phyloP scores from a whole-genome alignment of 2,797 vertebrate genomes.

The Scomberomorus guttatus region DNA sequence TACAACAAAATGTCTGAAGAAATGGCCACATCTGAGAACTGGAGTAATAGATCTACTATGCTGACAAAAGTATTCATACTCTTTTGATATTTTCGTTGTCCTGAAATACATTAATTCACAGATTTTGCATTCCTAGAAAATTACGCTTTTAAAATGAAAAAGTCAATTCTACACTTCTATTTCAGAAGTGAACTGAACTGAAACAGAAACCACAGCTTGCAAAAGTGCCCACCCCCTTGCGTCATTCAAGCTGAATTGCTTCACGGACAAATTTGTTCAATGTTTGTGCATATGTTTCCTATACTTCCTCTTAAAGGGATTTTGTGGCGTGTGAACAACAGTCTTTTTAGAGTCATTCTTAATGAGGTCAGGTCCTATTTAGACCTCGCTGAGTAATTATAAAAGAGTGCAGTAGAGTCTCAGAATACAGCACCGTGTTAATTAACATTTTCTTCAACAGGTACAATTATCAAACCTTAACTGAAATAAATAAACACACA shows the following conservation, averaged over 20 bases:
- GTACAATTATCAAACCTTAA: neutral
- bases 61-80: neutral
- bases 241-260: constrained; percentile 34
- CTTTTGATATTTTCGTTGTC: neutral
- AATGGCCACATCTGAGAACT: neutral
- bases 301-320: constrained; percentile 26
- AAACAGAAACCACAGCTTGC: constrained; percentile 24
- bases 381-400: neutral
- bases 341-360: neutral
- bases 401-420: neutral
- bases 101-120: neutral
- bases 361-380: neutral
- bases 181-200: neutral
- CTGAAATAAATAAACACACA: neutral
- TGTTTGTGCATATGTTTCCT: neutral
- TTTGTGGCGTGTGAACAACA: neutral
- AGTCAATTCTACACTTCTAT: neutral
- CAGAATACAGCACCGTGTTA: neutral
- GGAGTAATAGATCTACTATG: neutral
- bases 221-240: constrained; percentile 14
- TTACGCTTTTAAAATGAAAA: neutral
- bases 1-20: neutral
- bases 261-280: constrained; percentile 30
- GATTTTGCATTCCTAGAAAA: neutral
- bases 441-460: neutral